Evolutionary conservation across 2,113 vertebrate species (phyloP).

Genomic region (Bubo bubo): DNA sequence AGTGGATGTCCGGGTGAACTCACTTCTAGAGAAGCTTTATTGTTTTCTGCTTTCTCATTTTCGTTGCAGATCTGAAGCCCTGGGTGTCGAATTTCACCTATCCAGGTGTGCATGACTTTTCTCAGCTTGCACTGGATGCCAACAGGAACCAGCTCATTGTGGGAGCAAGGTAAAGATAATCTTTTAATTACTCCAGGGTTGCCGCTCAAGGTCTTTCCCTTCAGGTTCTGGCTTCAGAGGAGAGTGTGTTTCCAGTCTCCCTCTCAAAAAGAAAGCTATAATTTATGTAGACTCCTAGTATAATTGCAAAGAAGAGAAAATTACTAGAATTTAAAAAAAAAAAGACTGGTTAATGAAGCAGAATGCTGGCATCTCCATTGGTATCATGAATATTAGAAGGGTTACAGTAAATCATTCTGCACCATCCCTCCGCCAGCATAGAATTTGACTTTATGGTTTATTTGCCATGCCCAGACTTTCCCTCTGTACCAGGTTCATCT

Average conservation of each 20-base stretch:
- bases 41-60: slow-evolving; percentile 52
- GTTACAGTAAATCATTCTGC: background rate
- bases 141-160: slow-evolving; percentile 95
- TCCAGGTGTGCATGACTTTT: slow-evolving; percentile 89
- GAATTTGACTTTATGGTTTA: background rate
- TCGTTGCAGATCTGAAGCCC: slow-evolving; percentile 86
- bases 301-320: slow-evolving; percentile 60
- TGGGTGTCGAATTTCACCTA: slow-evolving; percentile 93
- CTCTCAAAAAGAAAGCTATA: background rate
- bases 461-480: background rate
- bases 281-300: slow-evolving; percentile 12
- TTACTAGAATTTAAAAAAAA: background rate
- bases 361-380: background rate
- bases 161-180: slow-evolving; percentile 91
- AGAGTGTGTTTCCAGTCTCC: background rate
- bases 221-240: background rate
- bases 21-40: slow-evolving; percentile 12
- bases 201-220: background rate
- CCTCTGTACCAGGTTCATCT: background rate
- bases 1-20: background rate
- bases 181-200: slow-evolving; percentile 16
- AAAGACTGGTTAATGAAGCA: slow-evolving; percentile 44
- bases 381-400: background rate
- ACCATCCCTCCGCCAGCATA: background rate
- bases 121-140: slow-evolving; percentile 94